phyloP scores from a whole-genome alignment of 1,140 invertebrate species.

The Mesaphorura yosii region DNA sequence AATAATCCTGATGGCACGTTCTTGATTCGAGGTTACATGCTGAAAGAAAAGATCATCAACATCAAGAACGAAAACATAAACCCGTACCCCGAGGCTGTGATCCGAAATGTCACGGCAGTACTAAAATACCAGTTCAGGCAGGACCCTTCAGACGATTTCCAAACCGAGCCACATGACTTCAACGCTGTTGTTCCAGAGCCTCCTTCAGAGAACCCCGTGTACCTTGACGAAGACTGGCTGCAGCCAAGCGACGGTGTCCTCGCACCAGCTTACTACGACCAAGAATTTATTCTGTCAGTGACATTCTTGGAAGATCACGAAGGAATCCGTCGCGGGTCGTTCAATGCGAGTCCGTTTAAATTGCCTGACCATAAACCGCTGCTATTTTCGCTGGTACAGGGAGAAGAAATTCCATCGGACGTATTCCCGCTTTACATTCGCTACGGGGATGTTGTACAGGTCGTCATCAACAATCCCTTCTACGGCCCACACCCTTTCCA shows the following conservation, averaged over 20 bases:
- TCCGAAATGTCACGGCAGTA: not conserved
- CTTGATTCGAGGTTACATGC: not conserved
- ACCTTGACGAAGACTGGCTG: slow-evolving; percentile 4
- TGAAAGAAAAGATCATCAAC: not conserved
- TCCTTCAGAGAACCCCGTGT: not conserved
- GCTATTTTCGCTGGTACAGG: not conserved
- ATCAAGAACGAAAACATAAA: not conserved
- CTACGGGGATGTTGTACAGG: not conserved
- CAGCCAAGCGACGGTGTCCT: not conserved
- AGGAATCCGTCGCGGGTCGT: not conserved
- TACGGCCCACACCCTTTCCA: slow-evolving; percentile 5
- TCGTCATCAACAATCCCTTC: not conserved
- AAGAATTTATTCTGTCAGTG: not conserved
- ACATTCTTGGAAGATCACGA: not conserved
- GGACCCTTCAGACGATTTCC: not conserved
- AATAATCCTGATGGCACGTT: not conserved
- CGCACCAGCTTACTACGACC: slow-evolving; percentile 1
- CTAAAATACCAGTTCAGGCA: not conserved
- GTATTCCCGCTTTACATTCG: not conserved
- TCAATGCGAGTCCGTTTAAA: not conserved
- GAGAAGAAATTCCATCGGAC: not conserved
- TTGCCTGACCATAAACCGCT: not conserved
- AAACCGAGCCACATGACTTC: not conserved
- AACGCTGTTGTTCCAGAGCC: not conserved
- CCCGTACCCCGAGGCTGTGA: slow-evolving; percentile 2